Conservation (phyloP, 2,113 vertebrate species). For the Pagrus major region DNA sequence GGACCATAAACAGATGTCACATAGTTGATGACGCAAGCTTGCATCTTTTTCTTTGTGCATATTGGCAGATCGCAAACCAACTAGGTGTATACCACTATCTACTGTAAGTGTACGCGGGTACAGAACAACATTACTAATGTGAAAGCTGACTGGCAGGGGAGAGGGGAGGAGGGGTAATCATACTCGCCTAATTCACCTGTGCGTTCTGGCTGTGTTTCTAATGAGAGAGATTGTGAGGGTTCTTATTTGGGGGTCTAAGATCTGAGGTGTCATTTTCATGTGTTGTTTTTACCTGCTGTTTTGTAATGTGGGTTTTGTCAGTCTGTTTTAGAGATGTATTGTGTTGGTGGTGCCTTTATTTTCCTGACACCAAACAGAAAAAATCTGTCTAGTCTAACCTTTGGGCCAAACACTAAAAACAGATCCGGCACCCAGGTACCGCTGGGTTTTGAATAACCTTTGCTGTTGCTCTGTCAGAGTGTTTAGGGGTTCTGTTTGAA, state of each 20-base stretch:
- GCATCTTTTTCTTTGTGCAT: too few relatives aligned
- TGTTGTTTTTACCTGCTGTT: not conserved
- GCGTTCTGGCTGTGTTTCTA: not conserved
- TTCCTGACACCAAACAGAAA: constrained; percentile 36
- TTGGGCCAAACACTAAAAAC: constrained; percentile 61
- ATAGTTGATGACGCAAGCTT: too few relatives aligned
- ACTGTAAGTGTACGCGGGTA: too few relatives aligned
- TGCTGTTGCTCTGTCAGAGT: constrained; percentile 52
- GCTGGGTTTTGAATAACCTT: constrained; percentile 67
- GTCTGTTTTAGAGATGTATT: constrained; percentile 12
- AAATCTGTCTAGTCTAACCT: constrained; percentile 55
- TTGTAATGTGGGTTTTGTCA: constrained; percentile 7
- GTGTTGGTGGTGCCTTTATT: constrained; percentile 19
- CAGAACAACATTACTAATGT: too few relatives aligned
- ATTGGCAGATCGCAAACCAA: too few relatives aligned
- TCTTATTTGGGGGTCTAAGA: not conserved
- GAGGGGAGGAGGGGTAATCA: too few relatives aligned
- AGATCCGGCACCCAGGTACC: constrained; percentile 52
- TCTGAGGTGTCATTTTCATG: not conserved
- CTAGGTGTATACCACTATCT: too few relatives aligned
- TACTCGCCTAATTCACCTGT: constrained; percentile 10
- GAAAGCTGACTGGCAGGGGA: too few relatives aligned
- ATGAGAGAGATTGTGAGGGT: not conserved
- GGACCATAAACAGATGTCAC: too few relatives aligned
- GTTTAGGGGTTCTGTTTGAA: constrained; percentile 65